phyloP scores from a whole-genome alignment of 1,140 invertebrate species.

The Oncopeltus fasciatus region DNA sequence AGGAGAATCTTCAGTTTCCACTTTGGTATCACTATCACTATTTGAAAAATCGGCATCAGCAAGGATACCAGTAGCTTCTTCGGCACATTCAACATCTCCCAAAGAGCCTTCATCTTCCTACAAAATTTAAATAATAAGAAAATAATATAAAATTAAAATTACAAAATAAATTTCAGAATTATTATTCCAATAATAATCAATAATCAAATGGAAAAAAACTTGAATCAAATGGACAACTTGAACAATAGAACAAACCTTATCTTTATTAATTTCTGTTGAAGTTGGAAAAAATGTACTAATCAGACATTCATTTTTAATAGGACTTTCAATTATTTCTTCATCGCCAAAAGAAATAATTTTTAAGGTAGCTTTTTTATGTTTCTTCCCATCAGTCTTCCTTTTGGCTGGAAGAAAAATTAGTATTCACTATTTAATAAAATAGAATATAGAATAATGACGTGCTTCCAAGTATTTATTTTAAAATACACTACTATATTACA shows the following conservation, averaged over 20 bases:
- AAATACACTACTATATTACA: too few relatives aligned
- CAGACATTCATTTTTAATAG: neutral
- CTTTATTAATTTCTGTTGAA: neutral
- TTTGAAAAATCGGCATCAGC: slow-evolving; percentile 8
- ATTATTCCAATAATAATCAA: too few relatives aligned
- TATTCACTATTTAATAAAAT: too few relatives aligned
- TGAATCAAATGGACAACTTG: too few relatives aligned
- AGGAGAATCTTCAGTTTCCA: neutral
- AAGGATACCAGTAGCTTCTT: slow-evolving; percentile 17
- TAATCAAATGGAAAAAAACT: too few relatives aligned
- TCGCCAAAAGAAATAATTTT: slow-evolving; percentile 51
- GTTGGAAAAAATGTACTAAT: neutral
- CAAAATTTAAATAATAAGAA: neutral
- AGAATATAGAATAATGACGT: too few relatives aligned
- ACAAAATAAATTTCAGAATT: too few relatives aligned
- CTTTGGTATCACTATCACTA: slow-evolving; percentile 17
- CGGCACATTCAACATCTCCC: slow-evolving; percentile 20
- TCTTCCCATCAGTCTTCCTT: slow-evolving; percentile 31
- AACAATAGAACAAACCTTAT: neutral
- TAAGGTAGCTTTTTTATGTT: slow-evolving; percentile 39
- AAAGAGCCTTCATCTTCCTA: neutral
- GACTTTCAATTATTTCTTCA: slow-evolving; percentile 27
- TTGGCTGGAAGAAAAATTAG: slow-evolving; percentile 10
- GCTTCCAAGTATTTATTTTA: too few relatives aligned
- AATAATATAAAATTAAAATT: neutral